A percentile compares a stretch with the other conserved stretches of the same genome.
These are phyloP conservation scores for Pyralis farinalis DNA, from an alignment of 2,888 invertebrate species.

Conservation along the genomic window DNA sequence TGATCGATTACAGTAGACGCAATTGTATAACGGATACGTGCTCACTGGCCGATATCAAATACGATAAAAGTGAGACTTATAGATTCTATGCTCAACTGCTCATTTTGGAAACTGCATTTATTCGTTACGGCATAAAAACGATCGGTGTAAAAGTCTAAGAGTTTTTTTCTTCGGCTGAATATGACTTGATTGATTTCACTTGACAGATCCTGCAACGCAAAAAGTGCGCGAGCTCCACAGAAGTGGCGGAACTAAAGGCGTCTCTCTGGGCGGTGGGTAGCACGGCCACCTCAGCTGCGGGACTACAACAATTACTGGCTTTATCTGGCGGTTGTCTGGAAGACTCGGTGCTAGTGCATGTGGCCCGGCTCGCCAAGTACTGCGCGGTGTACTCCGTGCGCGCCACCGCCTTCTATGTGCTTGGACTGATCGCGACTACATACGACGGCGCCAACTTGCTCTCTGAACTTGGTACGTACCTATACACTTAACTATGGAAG, in stretches of 20 bases:
- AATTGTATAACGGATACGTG: too few species aligned
- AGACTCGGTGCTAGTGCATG: conserved; percentile 64
- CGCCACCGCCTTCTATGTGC: conserved; percentile 93
- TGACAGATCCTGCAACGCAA: conserved; percentile 64
- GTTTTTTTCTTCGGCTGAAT: too few species aligned
- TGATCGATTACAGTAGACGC: too few species aligned
- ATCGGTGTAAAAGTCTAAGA: too few species aligned
- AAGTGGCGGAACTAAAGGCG: conserved; percentile 90
- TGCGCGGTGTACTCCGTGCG: conserved; percentile 93
- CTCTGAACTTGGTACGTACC: conserved; percentile 84
- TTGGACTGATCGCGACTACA: conserved; percentile 93
- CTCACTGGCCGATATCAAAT: too few species aligned
- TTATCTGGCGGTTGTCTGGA: conserved; percentile 59
- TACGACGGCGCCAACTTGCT: conserved; percentile 90
- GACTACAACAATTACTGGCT: conserved; percentile 86
- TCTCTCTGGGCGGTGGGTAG: conserved; percentile 95
- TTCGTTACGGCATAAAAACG: too few species aligned
- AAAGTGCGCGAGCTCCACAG: conserved; percentile 83
- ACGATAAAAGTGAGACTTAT: too few species aligned
- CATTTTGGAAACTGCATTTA: too few species aligned
- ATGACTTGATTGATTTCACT: too few species aligned
- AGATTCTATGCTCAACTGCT: too few species aligned
- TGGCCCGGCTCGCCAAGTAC: conserved; percentile 86
- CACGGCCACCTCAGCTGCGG: conserved; percentile 88
- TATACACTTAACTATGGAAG: too few species aligned